Conservation (phyloP, 2,888 invertebrate species). For the Macrosiphum euphorbiae region DNA sequence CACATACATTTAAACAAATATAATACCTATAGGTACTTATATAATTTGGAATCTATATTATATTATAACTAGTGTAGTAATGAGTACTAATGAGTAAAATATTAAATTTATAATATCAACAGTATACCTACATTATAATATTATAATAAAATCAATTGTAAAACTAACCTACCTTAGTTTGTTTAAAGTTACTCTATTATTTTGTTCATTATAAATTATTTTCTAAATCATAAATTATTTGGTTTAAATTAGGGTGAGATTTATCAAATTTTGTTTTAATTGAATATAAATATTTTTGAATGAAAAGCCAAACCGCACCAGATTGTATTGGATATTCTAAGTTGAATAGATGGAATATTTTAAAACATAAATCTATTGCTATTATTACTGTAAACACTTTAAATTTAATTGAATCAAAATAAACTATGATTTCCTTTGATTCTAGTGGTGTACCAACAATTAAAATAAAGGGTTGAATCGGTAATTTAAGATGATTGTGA, state of each 20-base stretch:
- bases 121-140: no score
- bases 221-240: conserved; percentile 13
- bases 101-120: no score
- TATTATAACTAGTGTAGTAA: no score
- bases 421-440: conserved; percentile 1
- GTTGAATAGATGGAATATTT: background rate
- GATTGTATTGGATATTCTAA: background rate
- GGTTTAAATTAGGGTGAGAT: background rate
- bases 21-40: no score
- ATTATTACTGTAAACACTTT: conserved; percentile 3
- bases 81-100: no score
- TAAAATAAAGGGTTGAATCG: conserved; percentile 5
- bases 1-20: no score
- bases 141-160: no score
- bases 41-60: no score
- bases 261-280: background rate
- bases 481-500: background rate
- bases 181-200: no score
- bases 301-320: background rate
- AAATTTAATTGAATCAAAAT: conserved; percentile 1
- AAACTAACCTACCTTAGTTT: no score
- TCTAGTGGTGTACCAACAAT: background rate
- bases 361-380: background rate
- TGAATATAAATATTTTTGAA: background rate
- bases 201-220: background rate